These are phyloP conservation scores for Deilephila porcellus DNA, from an alignment of 2,888 invertebrate species.

Conservation along the genomic window DNA sequence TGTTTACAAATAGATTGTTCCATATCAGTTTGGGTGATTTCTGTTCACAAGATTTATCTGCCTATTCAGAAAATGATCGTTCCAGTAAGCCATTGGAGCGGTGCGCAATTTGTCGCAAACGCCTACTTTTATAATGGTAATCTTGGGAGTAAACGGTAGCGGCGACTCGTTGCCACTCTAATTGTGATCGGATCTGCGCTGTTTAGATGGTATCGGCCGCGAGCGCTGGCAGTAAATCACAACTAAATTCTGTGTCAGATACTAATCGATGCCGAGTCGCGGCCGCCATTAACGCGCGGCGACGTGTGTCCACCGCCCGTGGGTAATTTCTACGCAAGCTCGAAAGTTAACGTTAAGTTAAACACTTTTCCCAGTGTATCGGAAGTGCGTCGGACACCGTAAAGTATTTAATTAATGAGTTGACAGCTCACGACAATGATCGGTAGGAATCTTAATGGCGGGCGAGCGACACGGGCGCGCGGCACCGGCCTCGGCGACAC, in stretches of 20 bases:
- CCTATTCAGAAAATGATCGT: slow-evolving; percentile 1
- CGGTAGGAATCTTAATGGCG: slow-evolving; percentile 49
- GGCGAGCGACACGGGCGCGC: slow-evolving; percentile 36
- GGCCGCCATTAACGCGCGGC: slow-evolving; percentile 1
- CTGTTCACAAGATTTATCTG: background rate
- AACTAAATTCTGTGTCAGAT: slow-evolving; percentile 19
- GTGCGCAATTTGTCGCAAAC: slow-evolving; percentile 1
- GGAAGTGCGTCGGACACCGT: slow-evolving; percentile 34
- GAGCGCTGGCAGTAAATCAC: slow-evolving; percentile 24
- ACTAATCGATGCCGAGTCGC: slow-evolving; percentile 19
- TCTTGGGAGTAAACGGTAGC: slow-evolving; percentile 25
- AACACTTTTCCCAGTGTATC: slow-evolving; percentile 15
- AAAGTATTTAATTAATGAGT: slow-evolving; percentile 53
- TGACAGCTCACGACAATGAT: slow-evolving; percentile 49
- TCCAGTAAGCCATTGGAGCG: background rate
- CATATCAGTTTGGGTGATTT: background rate
- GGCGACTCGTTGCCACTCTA: slow-evolving; percentile 1
- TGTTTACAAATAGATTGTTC: too few relatives aligned
- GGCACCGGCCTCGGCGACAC: slow-evolving; percentile 33
- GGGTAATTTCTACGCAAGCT: slow-evolving; percentile 20
- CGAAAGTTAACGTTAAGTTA: slow-evolving; percentile 20
- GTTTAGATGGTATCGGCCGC: slow-evolving; percentile 22
- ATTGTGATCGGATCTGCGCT: slow-evolving; percentile 22
- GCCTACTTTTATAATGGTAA: slow-evolving; percentile 13
- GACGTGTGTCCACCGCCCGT: background rate